Evolutionary conservation across 2,797 vertebrate species (phyloP), one percentile per base, ranked within the genome.

Genomic region (Eleutherodactylus coqui): DNA sequence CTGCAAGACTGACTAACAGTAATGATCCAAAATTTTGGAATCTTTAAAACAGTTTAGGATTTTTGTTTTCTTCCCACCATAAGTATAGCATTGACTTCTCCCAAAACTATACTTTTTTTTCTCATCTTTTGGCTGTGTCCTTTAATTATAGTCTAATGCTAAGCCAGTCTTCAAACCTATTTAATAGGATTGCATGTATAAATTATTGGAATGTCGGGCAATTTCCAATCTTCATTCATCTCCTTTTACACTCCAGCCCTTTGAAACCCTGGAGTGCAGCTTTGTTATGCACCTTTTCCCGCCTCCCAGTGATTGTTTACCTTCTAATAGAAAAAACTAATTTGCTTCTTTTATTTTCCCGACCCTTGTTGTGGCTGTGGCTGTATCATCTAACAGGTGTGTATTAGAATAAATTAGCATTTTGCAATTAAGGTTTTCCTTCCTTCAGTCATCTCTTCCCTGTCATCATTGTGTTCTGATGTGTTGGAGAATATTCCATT

Each of bases 351-450:
- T 83, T 85, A 24, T 85, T 47, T 75, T 51, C 64, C 24, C 27
- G n/a, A 5, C 21, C 51, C 43, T 53, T 73, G 81, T 83, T 83
- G 81, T 73, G 19, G 49, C 67, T 21, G 64, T 51, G 51, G 60
- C 69, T 75, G 51, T 80, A 76, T 60, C 58, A 81, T 87, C 77
- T 76, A 87, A 87, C 86, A 87, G 86, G 86, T 87, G 86, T 81
- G 60, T 87, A 87, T 87, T 87, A 87, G 69, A 87, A 87, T 87
- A 87, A 84, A 87, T 87, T 87, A 76, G 70, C 86, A 87, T 87
- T 27, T 64, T 36, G 45, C 82, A 10, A 53, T 87, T 64, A 81
- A 87, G 84, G 82, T 87, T 87, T 62, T 79, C 21, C 36, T 70
- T 58, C 69, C 70, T 85, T 67, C 45, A 64, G 69, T 49, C 78